These are phyloP conservation scores for Ammodytes marinus DNA, from an alignment of 2,113 vertebrate species.

Conservation along the genomic window DNA sequence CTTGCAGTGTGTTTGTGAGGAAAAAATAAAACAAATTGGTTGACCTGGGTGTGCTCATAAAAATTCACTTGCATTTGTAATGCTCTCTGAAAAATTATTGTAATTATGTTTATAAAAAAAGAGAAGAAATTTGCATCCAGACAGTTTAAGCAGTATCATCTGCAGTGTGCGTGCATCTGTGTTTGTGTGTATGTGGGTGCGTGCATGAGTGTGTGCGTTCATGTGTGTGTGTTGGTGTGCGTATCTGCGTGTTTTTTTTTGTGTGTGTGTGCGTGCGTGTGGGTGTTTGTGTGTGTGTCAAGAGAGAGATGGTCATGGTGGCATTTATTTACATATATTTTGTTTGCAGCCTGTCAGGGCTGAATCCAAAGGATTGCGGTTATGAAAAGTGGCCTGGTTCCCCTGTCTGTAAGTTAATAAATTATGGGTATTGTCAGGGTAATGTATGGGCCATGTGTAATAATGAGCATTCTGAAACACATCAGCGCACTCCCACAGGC, in stretches of 20 bases:
- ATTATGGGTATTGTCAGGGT: constrained; percentile 81
- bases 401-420: constrained; percentile 77
- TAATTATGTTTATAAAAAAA: constrained; percentile 46
- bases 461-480: constrained; percentile 81
- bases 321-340: constrained; percentile 73
- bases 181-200: too few relatives aligned
- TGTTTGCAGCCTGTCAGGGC: constrained; percentile 74
- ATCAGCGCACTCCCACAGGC: constrained; percentile 70
- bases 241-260: too few relatives aligned
- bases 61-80: constrained; percentile 32
- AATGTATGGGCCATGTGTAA: constrained; percentile 77
- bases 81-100: constrained; percentile 54
- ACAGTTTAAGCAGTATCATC: constrained; percentile 25
- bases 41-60: constrained; percentile 43
- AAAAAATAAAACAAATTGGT: constrained; percentile 35
- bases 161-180: neutral
- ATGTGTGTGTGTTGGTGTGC: too few relatives aligned
- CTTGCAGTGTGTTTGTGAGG: neutral
- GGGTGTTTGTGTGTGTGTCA: neutral
- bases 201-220: too few relatives aligned
- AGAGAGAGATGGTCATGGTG: constrained; percentile 10
- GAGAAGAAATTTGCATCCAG: neutral
- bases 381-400: constrained; percentile 72
- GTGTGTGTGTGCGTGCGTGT: too few relatives aligned
- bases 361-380: constrained; percentile 61